Base-by-base conservation (phyloP, 1,140 invertebrate genomes). In the Drosophila teissieri region DNA sequence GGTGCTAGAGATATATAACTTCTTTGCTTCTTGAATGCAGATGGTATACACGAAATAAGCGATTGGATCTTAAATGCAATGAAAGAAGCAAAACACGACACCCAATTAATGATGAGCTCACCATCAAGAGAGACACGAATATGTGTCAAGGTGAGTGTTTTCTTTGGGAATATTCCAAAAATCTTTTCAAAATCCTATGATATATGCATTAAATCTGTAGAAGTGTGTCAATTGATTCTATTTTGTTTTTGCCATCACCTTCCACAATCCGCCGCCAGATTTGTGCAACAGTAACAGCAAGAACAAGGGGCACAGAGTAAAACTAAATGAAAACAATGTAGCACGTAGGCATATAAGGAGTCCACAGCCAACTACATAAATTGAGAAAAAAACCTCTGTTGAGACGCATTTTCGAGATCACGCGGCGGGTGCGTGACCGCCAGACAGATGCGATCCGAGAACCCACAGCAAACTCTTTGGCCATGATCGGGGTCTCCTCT, bases 381-480 rank as follows among this genome's bases (percentile, higher is more conserved):
- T 42, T 24, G 22, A 45, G 31, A 36, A 70, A 34, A 53, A 54
- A 37, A 54, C 36, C 36, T 37, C 31, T 15, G 17, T 39, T 31
- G 51, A 63, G 37, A 56, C 72, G 51, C 72, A 74, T 74, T 75
- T 70, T 57, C 27, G 61, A 37, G 52, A 75, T 75, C 73, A 75
- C 72, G 73, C 70, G 40, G 48, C 40, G 45, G 37, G 46, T 75
- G 73, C 73, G 73, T 75, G 73, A 57, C 45, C 37, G 34, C 31
- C 46, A 17, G 57, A 19, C 57, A 51, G 64, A 70, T 36, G 19
- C 34, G 54, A 72, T 54, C 57, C 24, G 52, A 49, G 31, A 51
- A 15, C 37, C 45, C 31, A 31, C 40, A 56, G 8, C 39, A 46
- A 24, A 56, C 54, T 27, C 60, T 36, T 6, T 49, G 58, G 63